Conservation (phyloP, 2,113 vertebrate species). For the Hyla sarda region DNA sequence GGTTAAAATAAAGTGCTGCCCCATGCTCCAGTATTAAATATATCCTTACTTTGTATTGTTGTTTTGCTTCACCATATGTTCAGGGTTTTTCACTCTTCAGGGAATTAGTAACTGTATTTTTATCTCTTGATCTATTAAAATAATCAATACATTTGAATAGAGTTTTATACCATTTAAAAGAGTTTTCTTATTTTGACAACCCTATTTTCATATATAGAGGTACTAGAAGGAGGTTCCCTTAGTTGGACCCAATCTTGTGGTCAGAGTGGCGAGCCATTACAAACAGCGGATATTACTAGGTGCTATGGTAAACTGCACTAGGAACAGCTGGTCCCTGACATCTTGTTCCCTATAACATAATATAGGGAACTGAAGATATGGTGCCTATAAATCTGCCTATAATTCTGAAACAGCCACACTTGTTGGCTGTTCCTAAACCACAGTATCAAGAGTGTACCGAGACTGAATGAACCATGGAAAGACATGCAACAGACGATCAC, state of each 20-base stretch:
- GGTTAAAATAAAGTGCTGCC: constrained; percentile 19
- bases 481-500: no score
- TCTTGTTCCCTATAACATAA: no score
- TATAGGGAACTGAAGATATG: no score
- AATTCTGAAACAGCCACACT: no score
- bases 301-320: no score
- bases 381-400: no score
- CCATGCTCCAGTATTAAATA: neutral
- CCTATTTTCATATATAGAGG: neutral
- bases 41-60: neutral
- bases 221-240: neutral
- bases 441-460: no score
- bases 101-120: neutral
- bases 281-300: neutral
- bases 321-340: no score
- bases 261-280: neutral
- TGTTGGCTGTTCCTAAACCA: no score
- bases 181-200: neutral
- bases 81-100: neutral
- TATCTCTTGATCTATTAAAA: neutral
- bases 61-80: neutral
- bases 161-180: neutral
- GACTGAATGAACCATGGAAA: no score
- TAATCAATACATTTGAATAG: neutral
- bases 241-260: neutral